Percentiles rank a stretch among this genome's conserved stretches.
phyloP scores from a whole-genome alignment of 2,113 vertebrate genomes.

The Suricata suricatta region DNA sequence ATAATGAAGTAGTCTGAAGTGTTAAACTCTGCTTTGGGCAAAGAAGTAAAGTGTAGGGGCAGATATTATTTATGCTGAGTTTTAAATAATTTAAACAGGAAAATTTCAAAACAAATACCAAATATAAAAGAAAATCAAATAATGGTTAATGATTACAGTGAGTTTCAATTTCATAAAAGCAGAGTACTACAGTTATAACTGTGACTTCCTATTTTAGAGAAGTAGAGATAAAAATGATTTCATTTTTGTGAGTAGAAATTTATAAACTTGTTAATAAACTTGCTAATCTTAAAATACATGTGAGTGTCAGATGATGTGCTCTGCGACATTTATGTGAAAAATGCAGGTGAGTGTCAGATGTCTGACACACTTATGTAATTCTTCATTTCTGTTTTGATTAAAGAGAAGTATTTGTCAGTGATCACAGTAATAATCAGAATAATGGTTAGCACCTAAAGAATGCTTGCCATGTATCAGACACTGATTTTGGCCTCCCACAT shows the following conservation, averaged over 20 bases:
- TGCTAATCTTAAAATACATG: neutral
- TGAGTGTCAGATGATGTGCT: neutral
- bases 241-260: neutral
- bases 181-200: neutral
- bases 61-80: neutral
- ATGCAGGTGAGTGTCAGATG: neutral
- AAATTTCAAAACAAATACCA: neutral
- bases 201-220: neutral
- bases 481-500: neutral
- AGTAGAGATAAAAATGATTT: neutral
- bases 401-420: neutral
- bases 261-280: neutral
- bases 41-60: neutral
- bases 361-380: constrained; percentile 5
- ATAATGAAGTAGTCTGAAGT: neutral
- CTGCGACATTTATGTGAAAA: neutral
- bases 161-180: neutral
- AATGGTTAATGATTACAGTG: neutral
- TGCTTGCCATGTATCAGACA: neutral
- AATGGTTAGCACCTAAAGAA: neutral
- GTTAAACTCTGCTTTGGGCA: neutral
- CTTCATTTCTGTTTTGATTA: constrained; percentile 24
- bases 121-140: neutral
- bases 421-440: neutral
- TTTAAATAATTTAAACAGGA: constrained; percentile 23